Percentiles rank a stretch among this genome's conserved stretches.
Conservation (phyloP, 2,888 invertebrate species). For the Heliconius sara region DNA sequence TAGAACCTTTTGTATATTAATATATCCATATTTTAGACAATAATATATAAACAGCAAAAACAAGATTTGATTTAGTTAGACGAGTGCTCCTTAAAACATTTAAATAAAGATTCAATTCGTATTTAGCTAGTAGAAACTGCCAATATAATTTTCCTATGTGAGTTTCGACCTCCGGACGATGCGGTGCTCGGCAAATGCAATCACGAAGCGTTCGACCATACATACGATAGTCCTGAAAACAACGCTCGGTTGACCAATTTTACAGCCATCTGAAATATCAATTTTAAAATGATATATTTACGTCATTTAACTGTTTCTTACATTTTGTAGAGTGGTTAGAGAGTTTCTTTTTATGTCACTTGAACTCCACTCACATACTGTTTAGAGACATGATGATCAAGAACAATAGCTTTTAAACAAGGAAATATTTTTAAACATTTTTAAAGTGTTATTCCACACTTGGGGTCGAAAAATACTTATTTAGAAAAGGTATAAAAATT, state of each 20-base stretch:
- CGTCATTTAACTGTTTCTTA: no score
- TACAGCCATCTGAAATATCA: neutral
- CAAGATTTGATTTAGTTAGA: neutral
- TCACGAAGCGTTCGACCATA: constrained; percentile 19
- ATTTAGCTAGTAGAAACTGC: neutral
- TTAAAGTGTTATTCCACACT: no score
- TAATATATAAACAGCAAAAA: neutral
- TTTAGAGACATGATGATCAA: no score
- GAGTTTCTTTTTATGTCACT: no score
- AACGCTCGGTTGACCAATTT: constrained; percentile 11
- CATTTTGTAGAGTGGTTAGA: no score
- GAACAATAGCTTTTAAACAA: no score
- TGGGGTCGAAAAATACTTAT: no score
- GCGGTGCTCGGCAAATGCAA: constrained; percentile 16
- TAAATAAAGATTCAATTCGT: neutral
- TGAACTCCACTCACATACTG: no score
- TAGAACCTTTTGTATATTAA: neutral
- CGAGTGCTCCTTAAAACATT: neutral
- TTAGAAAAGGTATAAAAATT: no score
- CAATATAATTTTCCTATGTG: neutral
- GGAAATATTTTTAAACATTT: no score
- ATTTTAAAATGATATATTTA: neutral
- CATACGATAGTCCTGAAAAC: constrained; percentile 7
- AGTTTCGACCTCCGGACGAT: neutral
- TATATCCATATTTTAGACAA: neutral